Evolutionary conservation across 2,113 vertebrate genomes (phyloP).

Genomic region (Pipra filicauda): DNA sequence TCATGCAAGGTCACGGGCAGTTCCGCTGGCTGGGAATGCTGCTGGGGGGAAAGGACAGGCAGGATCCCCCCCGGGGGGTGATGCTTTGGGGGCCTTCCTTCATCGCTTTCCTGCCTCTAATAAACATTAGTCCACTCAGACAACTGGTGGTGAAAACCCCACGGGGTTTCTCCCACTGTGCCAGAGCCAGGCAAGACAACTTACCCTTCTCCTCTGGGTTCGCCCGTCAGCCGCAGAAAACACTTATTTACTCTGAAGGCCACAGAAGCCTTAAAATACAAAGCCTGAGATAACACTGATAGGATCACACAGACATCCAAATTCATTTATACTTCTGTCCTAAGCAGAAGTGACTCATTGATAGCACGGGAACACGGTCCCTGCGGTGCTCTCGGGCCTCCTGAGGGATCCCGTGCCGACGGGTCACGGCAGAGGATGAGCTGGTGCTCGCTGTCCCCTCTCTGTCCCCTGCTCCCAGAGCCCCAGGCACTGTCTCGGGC

Average conservation of each 20-base stretch:
- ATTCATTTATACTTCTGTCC: background rate
- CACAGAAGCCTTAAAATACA: background rate
- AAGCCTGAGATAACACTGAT: background rate
- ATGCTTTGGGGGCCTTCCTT: background rate
- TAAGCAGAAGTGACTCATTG: background rate
- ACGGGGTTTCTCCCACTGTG: background rate
- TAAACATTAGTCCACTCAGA: background rate
- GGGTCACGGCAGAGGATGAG: background rate
- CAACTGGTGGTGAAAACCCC: conserved; percentile 3
- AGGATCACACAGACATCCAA: conserved; percentile 50
- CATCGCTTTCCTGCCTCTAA: background rate
- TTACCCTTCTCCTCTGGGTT: background rate
- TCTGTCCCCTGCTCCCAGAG: fast-evolving
- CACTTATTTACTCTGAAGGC: conserved; percentile 47
- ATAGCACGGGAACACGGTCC: background rate
- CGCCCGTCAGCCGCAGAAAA: background rate
- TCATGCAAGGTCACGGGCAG: background rate
- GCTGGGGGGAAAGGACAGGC: background rate
- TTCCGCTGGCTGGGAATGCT: background rate
- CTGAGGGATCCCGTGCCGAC: background rate
- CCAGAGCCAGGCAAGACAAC: background rate
- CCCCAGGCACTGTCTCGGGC: fast-evolving
- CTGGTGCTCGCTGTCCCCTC: background rate
- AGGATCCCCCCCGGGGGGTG: fast-evolving
- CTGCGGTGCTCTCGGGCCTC: background rate